phyloP scores from a whole-genome alignment of 2,888 invertebrate genomes.

The Tortrix viridana region DNA sequence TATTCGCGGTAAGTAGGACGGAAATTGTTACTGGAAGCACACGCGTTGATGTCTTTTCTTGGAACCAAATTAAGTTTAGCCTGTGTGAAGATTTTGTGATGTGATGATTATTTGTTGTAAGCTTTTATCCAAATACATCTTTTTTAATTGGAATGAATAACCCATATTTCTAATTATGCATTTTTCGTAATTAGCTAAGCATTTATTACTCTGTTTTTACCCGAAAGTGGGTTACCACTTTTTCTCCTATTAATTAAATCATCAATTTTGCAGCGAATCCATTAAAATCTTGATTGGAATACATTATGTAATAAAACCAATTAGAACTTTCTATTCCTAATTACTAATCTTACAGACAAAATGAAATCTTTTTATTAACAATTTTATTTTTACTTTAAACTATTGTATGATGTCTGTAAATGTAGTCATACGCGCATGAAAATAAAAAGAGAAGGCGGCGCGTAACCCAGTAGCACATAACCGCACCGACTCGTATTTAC shows the following conservation, averaged over 20 bases:
- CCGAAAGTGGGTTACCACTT: conserved; percentile 12
- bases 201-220: conserved; percentile 1
- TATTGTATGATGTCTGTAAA: neutral
- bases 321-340: conserved; percentile 29
- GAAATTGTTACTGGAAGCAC: no score
- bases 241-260: conserved; percentile 6
- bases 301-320: conserved; percentile 32
- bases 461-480: conserved; percentile 77
- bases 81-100: no score
- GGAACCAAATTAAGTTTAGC: neutral
- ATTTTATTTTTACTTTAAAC: neutral
- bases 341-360: neutral
- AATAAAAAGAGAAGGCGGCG: conserved; percentile 59
- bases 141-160: conserved; percentile 14
- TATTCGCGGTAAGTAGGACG: no score
- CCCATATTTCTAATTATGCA: no score
- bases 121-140: neutral
- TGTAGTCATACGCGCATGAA: conserved; percentile 45
- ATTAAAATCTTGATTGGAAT: conserved; percentile 20
- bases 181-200: neutral
- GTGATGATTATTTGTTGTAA: no score
- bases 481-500: conserved; percentile 76
- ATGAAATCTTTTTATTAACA: neutral
- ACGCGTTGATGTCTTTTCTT: conserved; percentile 39
- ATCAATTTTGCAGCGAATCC: conserved; percentile 4